Percentiles rank a stretch among this genome's conserved stretches.
These are phyloP conservation scores for Physella acuta DNA, from an alignment of 1,140 invertebrate species.

Conservation along the genomic window DNA sequence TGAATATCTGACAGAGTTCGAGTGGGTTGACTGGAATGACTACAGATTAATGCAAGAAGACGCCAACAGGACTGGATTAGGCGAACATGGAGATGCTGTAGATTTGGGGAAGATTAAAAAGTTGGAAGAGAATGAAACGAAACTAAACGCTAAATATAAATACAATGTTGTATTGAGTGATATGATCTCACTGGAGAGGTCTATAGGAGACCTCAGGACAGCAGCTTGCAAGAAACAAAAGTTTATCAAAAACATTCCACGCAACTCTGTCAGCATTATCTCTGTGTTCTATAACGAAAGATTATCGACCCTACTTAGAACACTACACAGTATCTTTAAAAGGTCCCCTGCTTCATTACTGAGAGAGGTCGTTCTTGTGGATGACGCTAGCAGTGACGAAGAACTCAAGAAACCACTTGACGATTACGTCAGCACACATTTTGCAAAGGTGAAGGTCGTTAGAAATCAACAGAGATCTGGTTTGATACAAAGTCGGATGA, in stretches of 20 bases:
- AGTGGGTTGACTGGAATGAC: conserved; percentile 1
- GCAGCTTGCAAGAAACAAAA: too few relatives aligned
- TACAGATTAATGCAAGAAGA: not conserved
- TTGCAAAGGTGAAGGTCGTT: not conserved
- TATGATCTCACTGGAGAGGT: not conserved
- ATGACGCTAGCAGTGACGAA: too few relatives aligned
- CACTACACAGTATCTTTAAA: not conserved
- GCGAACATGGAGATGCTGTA: not conserved
- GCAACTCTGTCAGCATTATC: not conserved
- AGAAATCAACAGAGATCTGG: not conserved
- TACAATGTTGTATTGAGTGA: not conserved
- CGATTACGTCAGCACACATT: not conserved
- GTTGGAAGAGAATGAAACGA: not conserved
- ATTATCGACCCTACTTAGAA: not conserved
- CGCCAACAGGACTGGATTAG: not conserved
- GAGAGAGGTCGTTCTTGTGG: conserved; percentile 3
- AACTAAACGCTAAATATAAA: not conserved
- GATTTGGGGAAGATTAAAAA: not conserved
- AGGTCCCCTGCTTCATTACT: not conserved
- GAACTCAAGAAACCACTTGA: conserved; percentile 1
- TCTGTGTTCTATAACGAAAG: too few relatives aligned
- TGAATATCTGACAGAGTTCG: too few relatives aligned
- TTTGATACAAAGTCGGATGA: not conserved
- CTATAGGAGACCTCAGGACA: not conserved
- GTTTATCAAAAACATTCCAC: not conserved